Conservation (phyloP, 2,113 vertebrate species). For the Neotoma lepida region DNA sequence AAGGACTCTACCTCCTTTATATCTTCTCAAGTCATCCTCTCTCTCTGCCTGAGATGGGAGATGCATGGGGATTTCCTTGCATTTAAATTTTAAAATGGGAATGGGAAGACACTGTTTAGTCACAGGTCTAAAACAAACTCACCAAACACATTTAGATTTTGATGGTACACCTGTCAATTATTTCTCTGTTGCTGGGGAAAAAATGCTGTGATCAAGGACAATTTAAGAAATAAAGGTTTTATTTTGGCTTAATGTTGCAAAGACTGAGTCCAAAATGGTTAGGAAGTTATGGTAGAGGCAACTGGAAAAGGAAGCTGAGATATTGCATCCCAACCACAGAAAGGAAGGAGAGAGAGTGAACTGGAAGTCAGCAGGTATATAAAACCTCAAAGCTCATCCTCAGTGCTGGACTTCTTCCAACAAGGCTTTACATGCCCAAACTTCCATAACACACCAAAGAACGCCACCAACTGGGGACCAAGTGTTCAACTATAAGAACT, state of each 20-base stretch:
- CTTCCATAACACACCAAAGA: neutral
- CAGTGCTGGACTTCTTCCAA: neutral
- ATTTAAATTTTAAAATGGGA: neutral
- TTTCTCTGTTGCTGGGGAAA: neutral
- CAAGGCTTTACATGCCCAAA: neutral
- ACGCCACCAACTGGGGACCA: accelerated
- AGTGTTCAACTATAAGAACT: neutral
- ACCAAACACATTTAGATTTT: neutral
- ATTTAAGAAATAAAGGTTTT: neutral
- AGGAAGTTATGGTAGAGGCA: neutral
- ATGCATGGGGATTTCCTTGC: neutral
- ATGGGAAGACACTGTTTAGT: neutral
- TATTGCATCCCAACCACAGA: neutral
- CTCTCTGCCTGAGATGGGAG: neutral
- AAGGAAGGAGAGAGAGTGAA: neutral
- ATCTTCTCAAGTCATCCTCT: too few species aligned
- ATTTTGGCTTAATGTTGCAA: neutral
- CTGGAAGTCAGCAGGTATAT: neutral
- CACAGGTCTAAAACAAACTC: neutral
- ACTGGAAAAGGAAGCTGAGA: neutral
- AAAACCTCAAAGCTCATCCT: neutral
- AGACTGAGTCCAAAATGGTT: neutral
- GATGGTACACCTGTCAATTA: neutral
- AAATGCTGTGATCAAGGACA: too few species aligned
- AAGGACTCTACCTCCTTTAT: neutral